Conservation (phyloP, 2,797 vertebrate genomes). For the Bovichtus variegatus region DNA sequence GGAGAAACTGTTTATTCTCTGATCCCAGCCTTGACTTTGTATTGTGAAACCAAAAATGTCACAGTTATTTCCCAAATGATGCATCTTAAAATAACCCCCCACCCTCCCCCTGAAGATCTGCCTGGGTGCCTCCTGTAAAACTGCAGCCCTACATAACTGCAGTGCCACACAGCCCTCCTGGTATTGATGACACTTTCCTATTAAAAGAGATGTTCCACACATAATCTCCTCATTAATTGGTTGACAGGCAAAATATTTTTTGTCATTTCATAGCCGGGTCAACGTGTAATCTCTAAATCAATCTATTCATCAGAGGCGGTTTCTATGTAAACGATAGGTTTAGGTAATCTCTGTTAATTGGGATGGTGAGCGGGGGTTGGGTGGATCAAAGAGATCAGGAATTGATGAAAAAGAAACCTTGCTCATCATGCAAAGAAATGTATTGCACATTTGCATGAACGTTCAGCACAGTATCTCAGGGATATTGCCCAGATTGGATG, state of each 20-base stretch:
- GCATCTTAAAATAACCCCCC: conserved; percentile 57
- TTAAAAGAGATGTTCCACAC: conserved; percentile 66
- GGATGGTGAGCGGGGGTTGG: background rate
- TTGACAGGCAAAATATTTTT: conserved; percentile 51
- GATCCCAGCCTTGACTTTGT: conserved; percentile 27
- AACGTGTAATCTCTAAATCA: conserved; percentile 42
- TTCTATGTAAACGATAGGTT: conserved; percentile 35
- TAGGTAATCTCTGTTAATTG: conserved; percentile 33
- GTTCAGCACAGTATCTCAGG: background rate
- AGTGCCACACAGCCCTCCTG: conserved; percentile 29
- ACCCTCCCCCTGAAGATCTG: conserved; percentile 10
- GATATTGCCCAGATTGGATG: background rate
- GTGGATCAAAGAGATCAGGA: conserved; percentile 32
- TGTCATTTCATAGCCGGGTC: conserved; percentile 48
- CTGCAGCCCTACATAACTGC: conserved; percentile 37
- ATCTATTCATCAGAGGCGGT: conserved; percentile 17
- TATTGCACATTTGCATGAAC: background rate
- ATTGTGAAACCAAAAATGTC: conserved; percentile 52
- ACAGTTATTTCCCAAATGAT: conserved; percentile 55
- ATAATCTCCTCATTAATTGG: conserved; percentile 69
- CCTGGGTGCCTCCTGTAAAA: conserved; percentile 51
- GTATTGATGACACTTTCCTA: conserved; percentile 56
- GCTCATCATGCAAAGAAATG: conserved; percentile 11
- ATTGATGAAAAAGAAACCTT: conserved; percentile 33
- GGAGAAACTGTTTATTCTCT: background rate